These are phyloP conservation scores for Drosophila kambysellisi DNA, from an alignment of 2,888 invertebrate species.

Conservation along the genomic window DNA sequence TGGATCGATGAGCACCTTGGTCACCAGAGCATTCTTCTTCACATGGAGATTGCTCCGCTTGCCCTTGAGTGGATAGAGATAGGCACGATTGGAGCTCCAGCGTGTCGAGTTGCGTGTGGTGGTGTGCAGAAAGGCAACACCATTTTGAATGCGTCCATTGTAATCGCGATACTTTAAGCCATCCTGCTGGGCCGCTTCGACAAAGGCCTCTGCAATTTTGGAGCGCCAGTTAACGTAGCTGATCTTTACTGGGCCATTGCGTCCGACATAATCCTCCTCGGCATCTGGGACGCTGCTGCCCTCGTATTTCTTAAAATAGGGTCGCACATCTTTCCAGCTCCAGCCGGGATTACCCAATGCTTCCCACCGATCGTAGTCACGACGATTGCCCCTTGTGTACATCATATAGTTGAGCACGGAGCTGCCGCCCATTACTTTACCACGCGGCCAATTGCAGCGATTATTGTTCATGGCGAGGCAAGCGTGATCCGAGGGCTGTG, in stretches of 20 bases:
- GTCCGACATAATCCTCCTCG: constrained; percentile 86
- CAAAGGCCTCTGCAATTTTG: constrained; percentile 87
- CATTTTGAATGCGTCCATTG: constrained; percentile 88
- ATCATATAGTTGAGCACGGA: constrained; percentile 93
- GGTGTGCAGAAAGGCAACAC: constrained; percentile 88
- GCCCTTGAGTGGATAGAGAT: constrained; percentile 86
- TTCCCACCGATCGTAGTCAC: constrained; percentile 92
- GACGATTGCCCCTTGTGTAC: constrained; percentile 89
- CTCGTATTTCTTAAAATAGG: constrained; percentile 92
- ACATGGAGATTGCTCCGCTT: constrained; percentile 87
- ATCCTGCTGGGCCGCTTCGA: constrained; percentile 88
- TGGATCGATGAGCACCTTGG: constrained; percentile 86
- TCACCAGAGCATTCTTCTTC: constrained; percentile 86
- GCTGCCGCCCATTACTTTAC: constrained; percentile 93
- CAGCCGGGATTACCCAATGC: constrained; percentile 90
- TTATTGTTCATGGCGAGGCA: constrained; percentile 91
- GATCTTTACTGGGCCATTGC: constrained; percentile 87
- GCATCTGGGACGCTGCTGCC: constrained; percentile 87
- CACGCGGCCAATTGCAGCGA: constrained; percentile 92
- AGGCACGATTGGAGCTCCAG: constrained; percentile 87
- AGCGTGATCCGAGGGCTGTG: constrained; percentile 90
- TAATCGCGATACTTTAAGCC: constrained; percentile 89
- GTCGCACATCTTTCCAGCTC: constrained; percentile 90
- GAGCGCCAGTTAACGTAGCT: constrained; percentile 87
- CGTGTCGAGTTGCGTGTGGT: constrained; percentile 87